Evolutionary conservation across 2,888 invertebrate species (phyloP).

Genomic region (Sesia apiformis): DNA sequence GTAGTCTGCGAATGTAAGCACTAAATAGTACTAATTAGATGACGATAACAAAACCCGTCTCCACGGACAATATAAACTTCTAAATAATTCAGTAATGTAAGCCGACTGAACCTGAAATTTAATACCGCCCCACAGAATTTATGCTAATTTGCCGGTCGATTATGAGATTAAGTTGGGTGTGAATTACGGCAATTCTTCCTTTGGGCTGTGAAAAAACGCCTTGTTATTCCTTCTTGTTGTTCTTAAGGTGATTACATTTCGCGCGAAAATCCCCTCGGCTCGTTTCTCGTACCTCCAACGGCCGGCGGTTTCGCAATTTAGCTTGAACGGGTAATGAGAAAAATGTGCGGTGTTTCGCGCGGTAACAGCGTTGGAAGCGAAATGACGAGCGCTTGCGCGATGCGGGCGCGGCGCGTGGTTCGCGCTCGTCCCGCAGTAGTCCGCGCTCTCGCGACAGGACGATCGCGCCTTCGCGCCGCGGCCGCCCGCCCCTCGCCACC

Average conservation of each 20-base stretch:
- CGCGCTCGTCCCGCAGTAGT: slow-evolving; percentile 39
- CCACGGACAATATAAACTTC: no score
- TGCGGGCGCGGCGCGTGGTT: slow-evolving; percentile 15
- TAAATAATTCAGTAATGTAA: slow-evolving; percentile 5
- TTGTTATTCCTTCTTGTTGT: background rate
- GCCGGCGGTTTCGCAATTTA: slow-evolving; percentile 65
- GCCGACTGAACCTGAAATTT: slow-evolving; percentile 21
- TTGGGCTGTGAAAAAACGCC: slow-evolving; percentile 2
- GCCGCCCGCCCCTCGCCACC: slow-evolving; percentile 23
- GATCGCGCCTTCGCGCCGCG: slow-evolving; percentile 22
- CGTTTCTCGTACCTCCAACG: slow-evolving; percentile 24
- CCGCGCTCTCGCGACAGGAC: slow-evolving; percentile 3
- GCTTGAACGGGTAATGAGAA: slow-evolving; percentile 54
- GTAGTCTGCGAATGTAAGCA: no score
- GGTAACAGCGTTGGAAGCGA: slow-evolving; percentile 20
- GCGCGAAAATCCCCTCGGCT: slow-evolving; percentile 19
- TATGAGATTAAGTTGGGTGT: slow-evolving; percentile 48
- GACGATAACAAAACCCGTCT: no score
- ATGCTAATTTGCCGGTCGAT: slow-evolving; percentile 42
- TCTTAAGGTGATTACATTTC: background rate
- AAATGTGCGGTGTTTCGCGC: slow-evolving; percentile 36
- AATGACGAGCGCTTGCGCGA: slow-evolving; percentile 31
- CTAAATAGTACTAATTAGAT: no score
- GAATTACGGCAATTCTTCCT: slow-evolving; percentile 25
- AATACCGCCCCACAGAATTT: slow-evolving; percentile 25